Evolutionary conservation across 1,140 invertebrate species (phyloP), one percentile per base, ranked within the genome.

Genomic region (Drosophila sechellia): DNA sequence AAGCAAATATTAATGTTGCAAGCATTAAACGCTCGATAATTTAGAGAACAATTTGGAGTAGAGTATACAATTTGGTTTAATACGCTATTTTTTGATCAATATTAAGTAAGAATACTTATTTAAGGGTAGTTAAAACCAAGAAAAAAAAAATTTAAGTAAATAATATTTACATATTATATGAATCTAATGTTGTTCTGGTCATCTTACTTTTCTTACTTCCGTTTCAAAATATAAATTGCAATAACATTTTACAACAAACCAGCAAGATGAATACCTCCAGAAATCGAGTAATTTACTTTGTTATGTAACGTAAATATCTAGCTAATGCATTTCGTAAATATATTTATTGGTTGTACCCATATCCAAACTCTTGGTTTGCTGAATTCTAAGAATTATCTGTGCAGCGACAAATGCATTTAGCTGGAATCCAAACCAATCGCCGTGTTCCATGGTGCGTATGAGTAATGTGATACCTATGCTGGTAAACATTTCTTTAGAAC

Each of bases 391-490:
- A 70, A 70, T 40, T 35, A 35, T 50, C 40, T 49, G 48, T 70
- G 66, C 42, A 70, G 66, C 37, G 65, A 52, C 64, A 70, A 69
- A 69, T 40, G 66, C 43, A 40, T 69, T 70, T 70, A 70, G 50
- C 15, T 56, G 43, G 66, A 84, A 75, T 34, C 40, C 20, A 54
- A 53, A 35, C 53, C 45, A 64, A 57, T 66, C 63, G 42, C 48
- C 43, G 46, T 43, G 63, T 39, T 37, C 37, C 46, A 75, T 45
- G 71, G 59, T 87, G 76, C 83, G 83, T 83, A 79, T 87, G 84
- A 89, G 83, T 87, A 87, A 87, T 89, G 31, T 53, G 60, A 80
- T 43, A 78, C 65, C 39, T 64, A 70, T 50, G 43, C 39, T 70
- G 65, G 61, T 87, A 68, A 56, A 69, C 42, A 66, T 77, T 87